phyloP scores from a whole-genome alignment of 2,797 vertebrate genomes.

The Argentina silus region DNA sequence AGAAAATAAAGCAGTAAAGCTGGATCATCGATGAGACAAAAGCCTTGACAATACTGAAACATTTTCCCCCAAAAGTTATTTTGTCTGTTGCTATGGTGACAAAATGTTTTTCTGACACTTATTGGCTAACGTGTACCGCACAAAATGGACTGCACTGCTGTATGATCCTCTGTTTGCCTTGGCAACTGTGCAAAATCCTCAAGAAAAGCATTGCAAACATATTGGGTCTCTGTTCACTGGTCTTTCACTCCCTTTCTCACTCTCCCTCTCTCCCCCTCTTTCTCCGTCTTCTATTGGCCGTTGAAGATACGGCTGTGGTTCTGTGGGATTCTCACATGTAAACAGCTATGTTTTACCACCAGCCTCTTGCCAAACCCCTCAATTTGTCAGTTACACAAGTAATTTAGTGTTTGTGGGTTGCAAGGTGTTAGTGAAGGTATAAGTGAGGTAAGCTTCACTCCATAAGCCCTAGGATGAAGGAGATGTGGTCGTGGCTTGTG shows the following conservation, averaged over 20 bases:
- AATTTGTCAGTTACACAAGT: conserved; percentile 75
- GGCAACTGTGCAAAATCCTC: not conserved
- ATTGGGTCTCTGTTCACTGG: not conserved
- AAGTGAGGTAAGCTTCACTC: no score
- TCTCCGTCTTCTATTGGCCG: conserved; percentile 37
- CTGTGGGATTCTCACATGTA: conserved; percentile 73
- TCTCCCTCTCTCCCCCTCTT: not conserved
- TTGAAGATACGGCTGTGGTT: conserved; percentile 68
- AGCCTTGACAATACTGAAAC: no score
- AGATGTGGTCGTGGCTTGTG: conserved; percentile 70
- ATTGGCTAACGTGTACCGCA: no score
- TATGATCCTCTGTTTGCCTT: conserved; percentile 28
- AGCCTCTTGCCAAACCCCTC: conserved; percentile 69
- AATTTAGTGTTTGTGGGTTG: conserved; percentile 70
- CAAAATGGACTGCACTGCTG: conserved; percentile 1
- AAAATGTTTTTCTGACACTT: no score
- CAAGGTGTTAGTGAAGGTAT: conserved; percentile 75
- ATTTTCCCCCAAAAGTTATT: no score
- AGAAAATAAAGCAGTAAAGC: no score
- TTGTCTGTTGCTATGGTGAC: no score
- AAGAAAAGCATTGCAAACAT: not conserved
- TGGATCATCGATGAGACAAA: no score
- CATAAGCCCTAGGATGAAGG: conserved; percentile 44
- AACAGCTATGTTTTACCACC: conserved; percentile 69
- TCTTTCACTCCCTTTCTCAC: not conserved